Conservation (phyloP, 2,888 invertebrate genomes). For the Synanthedon tipuliformis region DNA sequence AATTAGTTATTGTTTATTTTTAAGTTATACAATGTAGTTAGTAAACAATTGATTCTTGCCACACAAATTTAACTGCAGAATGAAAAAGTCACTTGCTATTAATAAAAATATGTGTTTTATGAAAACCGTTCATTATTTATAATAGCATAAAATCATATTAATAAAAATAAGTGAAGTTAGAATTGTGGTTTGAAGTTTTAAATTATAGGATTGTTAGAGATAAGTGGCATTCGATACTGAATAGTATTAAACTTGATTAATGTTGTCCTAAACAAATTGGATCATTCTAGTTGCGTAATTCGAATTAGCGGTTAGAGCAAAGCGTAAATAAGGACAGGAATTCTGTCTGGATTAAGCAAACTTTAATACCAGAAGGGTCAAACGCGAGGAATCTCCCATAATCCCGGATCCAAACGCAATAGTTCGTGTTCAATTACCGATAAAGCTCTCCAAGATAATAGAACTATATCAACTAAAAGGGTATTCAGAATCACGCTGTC, state of each 20-base stretch:
- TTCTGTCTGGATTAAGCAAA: slow-evolving; percentile 39
- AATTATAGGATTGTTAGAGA: neutral
- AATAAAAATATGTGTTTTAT: too few relatives aligned
- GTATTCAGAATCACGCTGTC: slow-evolving; percentile 31
- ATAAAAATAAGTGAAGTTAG: too few relatives aligned
- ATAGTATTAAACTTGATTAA: slow-evolving; percentile 8
- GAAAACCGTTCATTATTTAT: too few relatives aligned
- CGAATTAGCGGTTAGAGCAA: slow-evolving; percentile 23
- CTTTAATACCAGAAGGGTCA: slow-evolving; percentile 36
- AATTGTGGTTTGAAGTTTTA: too few relatives aligned
- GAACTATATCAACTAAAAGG: slow-evolving; percentile 33
- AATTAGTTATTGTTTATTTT: too few relatives aligned
- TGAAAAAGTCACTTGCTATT: too few relatives aligned
- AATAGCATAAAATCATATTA: too few relatives aligned
- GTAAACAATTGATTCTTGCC: too few relatives aligned
- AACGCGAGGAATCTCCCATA: slow-evolving; percentile 33
- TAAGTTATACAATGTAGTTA: too few relatives aligned
- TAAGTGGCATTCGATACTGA: neutral
- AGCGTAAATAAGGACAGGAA: slow-evolving; percentile 34
- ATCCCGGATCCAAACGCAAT: slow-evolving; percentile 42
- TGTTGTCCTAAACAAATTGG: slow-evolving; percentile 1
- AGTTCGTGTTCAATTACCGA: slow-evolving; percentile 48
- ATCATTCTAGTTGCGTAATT: slow-evolving; percentile 10
- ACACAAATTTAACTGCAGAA: too few relatives aligned
- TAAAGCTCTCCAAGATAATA: slow-evolving; percentile 35